Conservation (phyloP, 1,140 invertebrate species). For the Brachionus sp. region DNA sequence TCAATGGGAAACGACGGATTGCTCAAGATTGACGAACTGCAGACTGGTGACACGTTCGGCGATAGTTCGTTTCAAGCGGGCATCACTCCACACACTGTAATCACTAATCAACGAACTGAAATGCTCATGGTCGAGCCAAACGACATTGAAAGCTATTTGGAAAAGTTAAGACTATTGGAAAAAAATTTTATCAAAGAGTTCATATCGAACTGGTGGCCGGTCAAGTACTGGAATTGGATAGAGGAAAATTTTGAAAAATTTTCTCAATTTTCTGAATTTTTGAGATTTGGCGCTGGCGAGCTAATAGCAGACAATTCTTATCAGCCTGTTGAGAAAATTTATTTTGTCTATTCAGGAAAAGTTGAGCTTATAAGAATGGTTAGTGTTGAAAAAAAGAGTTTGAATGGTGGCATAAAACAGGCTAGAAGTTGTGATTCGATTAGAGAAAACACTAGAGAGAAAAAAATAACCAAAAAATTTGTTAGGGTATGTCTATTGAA, state of each 20-base stretch:
- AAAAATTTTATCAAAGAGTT: slow-evolving; percentile 1
- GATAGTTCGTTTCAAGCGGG: not conserved
- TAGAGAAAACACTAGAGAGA: not conserved
- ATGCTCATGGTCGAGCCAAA: slow-evolving; percentile 12
- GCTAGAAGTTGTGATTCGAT: not conserved
- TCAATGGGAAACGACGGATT: slow-evolving; percentile 24
- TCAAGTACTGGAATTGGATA: slow-evolving; percentile 27
- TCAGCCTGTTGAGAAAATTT: not conserved
- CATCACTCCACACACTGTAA: not conserved
- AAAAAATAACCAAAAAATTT: not conserved
- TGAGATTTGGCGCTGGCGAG: not conserved
- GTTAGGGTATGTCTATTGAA: not conserved
- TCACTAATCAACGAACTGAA: slow-evolving; percentile 24
- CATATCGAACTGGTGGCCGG: slow-evolving; percentile 33
- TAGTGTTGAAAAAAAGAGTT: not conserved
- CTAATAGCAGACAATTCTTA: not conserved
- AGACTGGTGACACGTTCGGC: slow-evolving; percentile 17
- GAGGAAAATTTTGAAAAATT: slow-evolving; percentile 31
- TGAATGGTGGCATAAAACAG: not conserved
- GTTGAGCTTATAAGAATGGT: slow-evolving; percentile 4
- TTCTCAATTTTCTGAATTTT: not conserved
- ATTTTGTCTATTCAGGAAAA: not conserved
- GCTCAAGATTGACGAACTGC: slow-evolving; percentile 6
- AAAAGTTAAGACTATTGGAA: slow-evolving; percentile 10
- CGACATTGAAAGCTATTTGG: slow-evolving; percentile 5